These are phyloP conservation scores for Drosophila asahinai DNA, from an alignment of 1,140 invertebrate species.

Conservation along the genomic window DNA sequence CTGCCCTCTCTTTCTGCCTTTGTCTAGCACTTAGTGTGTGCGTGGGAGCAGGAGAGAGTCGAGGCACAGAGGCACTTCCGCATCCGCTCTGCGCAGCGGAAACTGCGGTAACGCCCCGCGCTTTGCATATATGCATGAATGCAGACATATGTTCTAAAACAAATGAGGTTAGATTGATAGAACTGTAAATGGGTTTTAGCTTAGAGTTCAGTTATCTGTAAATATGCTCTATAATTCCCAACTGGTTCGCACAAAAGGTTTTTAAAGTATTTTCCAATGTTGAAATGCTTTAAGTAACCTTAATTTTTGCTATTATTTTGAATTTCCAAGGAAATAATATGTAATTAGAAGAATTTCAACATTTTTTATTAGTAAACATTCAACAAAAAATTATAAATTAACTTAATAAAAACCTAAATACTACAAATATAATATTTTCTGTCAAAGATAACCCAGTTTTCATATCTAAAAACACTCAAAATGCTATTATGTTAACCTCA, in stretches of 20 bases:
- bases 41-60: constrained; percentile 3
- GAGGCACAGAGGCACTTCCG: constrained; percentile 20
- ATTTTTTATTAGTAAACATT: too few species aligned
- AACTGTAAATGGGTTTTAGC: neutral
- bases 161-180: constrained; percentile 10
- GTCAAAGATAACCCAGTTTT: neutral
- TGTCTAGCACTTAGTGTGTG: constrained; percentile 36
- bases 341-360: too few species aligned
- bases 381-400: too few species aligned
- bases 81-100: constrained; percentile 64
- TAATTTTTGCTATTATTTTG: too few species aligned
- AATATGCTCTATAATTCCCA: too few species aligned
- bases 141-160: neutral
- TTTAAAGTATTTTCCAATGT: too few species aligned
- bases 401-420: too few species aligned
- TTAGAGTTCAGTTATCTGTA: neutral
- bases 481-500: neutral
- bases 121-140: constrained; percentile 27
- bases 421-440: too few species aligned
- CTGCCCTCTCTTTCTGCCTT: constrained; percentile 6
- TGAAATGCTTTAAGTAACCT: too few species aligned
- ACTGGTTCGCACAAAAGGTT: too few species aligned
- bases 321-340: too few species aligned
- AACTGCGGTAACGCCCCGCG: constrained; percentile 42
- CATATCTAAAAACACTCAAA: too few species aligned